Conservation (phyloP, 2,113 vertebrate species). For the Motacilla tschutschensis region DNA sequence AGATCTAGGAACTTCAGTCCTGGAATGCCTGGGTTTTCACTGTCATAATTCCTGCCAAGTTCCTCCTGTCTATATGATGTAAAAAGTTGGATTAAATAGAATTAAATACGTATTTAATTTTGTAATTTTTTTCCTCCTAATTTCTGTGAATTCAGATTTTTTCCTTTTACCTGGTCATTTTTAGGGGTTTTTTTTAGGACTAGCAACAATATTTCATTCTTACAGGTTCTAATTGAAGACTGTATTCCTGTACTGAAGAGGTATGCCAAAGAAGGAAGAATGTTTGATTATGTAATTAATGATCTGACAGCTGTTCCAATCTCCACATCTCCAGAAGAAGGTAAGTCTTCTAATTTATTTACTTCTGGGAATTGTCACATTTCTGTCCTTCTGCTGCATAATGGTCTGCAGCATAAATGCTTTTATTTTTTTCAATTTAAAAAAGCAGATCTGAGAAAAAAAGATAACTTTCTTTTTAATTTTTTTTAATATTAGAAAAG, state of each 20-base stretch:
- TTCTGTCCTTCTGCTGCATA: not conserved
- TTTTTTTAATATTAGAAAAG: not conserved
- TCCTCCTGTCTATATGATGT: not conserved
- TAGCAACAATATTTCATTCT: not conserved
- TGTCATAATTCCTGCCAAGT: not conserved
- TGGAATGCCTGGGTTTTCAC: not conserved
- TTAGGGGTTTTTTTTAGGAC: not conserved
- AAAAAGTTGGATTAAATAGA: not conserved
- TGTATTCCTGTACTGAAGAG: constrained; percentile 95
- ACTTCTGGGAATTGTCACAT: not conserved
- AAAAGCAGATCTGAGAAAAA: not conserved
- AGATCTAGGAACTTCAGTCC: not conserved
- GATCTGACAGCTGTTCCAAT: constrained; percentile 96
- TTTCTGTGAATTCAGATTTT: not conserved
- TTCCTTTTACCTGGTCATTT: not conserved
- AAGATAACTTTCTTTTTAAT: too few species aligned
- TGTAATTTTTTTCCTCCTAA: fast-evolving
- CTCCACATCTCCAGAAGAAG: constrained; percentile 95
- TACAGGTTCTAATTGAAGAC: constrained; percentile 92
- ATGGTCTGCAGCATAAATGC: not conserved
- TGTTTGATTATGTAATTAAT: constrained; percentile 97
- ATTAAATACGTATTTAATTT: not conserved
- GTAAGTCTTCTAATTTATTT: constrained; percentile 62
- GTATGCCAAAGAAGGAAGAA: constrained; percentile 92
- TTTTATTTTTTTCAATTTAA: not conserved